phyloP scores from a whole-genome alignment of 2,113 vertebrate species.

The Plestiodon gilberti region DNA sequence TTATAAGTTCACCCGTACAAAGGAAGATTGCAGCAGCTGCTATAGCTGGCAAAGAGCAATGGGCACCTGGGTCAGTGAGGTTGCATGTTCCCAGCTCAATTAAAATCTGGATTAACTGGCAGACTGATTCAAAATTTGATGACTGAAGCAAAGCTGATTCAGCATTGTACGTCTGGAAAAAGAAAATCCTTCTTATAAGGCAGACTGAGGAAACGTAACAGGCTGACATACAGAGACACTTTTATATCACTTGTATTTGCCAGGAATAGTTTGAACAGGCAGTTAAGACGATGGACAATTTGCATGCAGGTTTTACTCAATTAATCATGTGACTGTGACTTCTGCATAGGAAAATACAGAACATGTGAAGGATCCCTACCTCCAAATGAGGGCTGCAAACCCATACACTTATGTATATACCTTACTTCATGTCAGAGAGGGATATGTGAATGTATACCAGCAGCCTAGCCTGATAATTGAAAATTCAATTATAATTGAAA shows the following conservation, averaged over 20 bases:
- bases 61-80: neutral
- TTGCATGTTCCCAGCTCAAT: neutral
- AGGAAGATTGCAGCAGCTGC: neutral
- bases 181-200: neutral
- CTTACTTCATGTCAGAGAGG: neutral
- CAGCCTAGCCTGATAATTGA: no score
- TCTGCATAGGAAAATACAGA: neutral
- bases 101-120: slow-evolving; percentile 21
- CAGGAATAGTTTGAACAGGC: neutral
- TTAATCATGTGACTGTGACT: neutral
- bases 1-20: neutral
- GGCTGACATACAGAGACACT: neutral
- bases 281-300: neutral
- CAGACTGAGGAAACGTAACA: neutral
- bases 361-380: neutral
- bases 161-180: neutral
- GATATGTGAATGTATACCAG: no score
- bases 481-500: no score
- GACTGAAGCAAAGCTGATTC: slow-evolving; percentile 7
- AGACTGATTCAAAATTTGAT: neutral
- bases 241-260: neutral
- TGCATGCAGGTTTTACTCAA: no score
- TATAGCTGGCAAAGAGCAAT: neutral
- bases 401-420: neutral
- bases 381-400: neutral